Evolutionary conservation across 2,888 invertebrate genomes (phyloP), one percentile per base, ranked within the genome.

Genomic region (Sarcophaga caerulescens): DNA sequence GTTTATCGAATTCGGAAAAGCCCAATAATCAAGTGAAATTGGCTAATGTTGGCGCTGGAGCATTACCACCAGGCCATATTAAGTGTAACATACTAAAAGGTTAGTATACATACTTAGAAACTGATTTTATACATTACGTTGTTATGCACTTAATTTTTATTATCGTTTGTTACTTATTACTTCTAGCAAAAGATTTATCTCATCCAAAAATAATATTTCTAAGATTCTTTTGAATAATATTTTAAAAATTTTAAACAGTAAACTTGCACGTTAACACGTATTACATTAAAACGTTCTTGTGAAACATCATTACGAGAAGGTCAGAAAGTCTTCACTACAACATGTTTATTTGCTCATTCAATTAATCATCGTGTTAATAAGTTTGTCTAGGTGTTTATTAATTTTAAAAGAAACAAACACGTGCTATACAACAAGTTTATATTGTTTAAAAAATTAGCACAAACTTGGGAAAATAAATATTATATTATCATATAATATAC

Each of bases 11-110:
- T 57, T 89, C 91, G 17, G 95, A 95, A 91, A 94, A 96, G 89
- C 96, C 96, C 81, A 96, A 96, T 91, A 96, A 96, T 93, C 95
- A 95, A 92, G 94, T 94, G 66, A 95, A 95, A 91, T 94, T 95
- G 91, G 95, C 95, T 88, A 94, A 95, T 88, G 93, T 95, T 65
- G 95, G 95, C 59, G 95, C 94, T 44, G 84, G 82, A 25, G 87
- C 87, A 25, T 95, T 98, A 84, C 98, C 98, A 68, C 97, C 97
- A 11, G 97, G 98, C 88, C 97, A 98, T 91, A 95, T 98, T 87
- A 99, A 98, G 94, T 98, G 98, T 94, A 98, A 97, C 94, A 98
- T 98, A 92, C 94, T 98, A 78, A 99, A 99, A 95, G 97, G 97
- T 93, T 95, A 94, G 75, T 76, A 69, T 11, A 62, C 14, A 69